Evolutionary conservation across 2,888 invertebrate species (phyloP), one percentile per base, ranked within the genome.

Genomic region (Troides oblongomaculatus): DNA sequence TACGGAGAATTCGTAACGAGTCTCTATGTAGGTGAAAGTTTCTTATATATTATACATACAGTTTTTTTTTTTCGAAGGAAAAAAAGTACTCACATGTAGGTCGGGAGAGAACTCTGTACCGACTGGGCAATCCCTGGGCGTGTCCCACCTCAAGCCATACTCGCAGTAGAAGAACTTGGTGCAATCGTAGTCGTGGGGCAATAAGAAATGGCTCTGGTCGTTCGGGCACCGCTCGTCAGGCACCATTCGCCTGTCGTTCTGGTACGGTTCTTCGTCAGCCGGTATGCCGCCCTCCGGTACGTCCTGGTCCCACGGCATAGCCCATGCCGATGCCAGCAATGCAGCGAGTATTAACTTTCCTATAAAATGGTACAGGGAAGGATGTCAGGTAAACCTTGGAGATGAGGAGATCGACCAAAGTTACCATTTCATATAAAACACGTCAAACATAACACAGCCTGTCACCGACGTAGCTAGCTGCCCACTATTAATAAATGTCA

Each of bases 151-250:
- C 71, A 75, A 1, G 0, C 88, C 89, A 70, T 80, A 82, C 63
- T 85, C 84, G 70, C 88, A 89, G 74, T 87, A 86, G 78, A 87
- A 91, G 74, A 87, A 91, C 74, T 82, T 83, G 0, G 81, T 81
- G 73, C 90, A 91, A 72, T 88, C 83, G 18, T 80, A 84, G 30
- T 90, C 88, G 72, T 91, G 89, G 6, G 85, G 82, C 0, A 89
- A 56, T 0, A 87, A 77, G 62, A 72, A 74, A 63, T 86, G 86
- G 74, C 81, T 69, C 4, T 72, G 69, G 59, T 79, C 79, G 39
- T 84, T 76, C 0, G 77, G 74, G 1, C 88, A 87, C 57, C 89
- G 87, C 0, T 84, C 83, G 62, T 84, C 83, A 0, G 81, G 80
- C 4, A 81, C 72, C 23, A 76, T 70, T 5, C 71, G 74, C 43